A percentile compares a stretch with the other conserved stretches of the same genome.
Evolutionary conservation across 2,113 vertebrate genomes (phyloP).

Genomic region (Sialia sialis): DNA sequence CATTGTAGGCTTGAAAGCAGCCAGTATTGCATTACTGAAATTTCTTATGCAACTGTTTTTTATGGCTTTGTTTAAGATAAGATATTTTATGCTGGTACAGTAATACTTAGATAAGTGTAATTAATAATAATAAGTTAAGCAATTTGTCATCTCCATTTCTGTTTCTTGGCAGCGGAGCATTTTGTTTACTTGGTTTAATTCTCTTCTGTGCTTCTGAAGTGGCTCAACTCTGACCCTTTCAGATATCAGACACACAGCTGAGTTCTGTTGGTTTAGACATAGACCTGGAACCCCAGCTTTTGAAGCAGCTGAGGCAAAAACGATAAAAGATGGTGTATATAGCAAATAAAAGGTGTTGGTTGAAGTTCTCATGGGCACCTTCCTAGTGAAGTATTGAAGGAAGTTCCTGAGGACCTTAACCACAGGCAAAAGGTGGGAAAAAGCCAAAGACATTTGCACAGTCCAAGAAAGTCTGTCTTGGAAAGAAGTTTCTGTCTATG

Average conservation of each 20-base stretch:
- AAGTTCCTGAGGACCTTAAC: neutral
- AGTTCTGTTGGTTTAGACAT: neutral
- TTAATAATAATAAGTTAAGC: neutral
- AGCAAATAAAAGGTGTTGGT: neutral
- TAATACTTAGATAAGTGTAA: neutral
- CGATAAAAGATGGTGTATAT: accelerated
- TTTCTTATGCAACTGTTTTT: neutral
- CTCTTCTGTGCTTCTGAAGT: neutral
- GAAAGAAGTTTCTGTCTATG: neutral
- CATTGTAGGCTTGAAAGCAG: neutral
- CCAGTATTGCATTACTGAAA: neutral
- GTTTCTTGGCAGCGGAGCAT: neutral
- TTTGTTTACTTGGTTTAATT: neutral
- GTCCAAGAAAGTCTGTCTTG: neutral
- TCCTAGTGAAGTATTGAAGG: neutral
- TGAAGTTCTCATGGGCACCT: neutral
- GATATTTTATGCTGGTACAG: neutral
- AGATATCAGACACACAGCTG: neutral
- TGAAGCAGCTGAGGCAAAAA: neutral
- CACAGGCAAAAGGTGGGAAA: neutral
- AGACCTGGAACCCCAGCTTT: neutral
- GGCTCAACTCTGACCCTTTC: neutral
- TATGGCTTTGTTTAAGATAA: neutral
- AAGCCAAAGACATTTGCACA: neutral
- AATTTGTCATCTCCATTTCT: neutral